These are phyloP conservation scores for Druon quercuslanigerum DNA, from an alignment of 1,140 invertebrate genomes.

Conservation along the genomic window DNA sequence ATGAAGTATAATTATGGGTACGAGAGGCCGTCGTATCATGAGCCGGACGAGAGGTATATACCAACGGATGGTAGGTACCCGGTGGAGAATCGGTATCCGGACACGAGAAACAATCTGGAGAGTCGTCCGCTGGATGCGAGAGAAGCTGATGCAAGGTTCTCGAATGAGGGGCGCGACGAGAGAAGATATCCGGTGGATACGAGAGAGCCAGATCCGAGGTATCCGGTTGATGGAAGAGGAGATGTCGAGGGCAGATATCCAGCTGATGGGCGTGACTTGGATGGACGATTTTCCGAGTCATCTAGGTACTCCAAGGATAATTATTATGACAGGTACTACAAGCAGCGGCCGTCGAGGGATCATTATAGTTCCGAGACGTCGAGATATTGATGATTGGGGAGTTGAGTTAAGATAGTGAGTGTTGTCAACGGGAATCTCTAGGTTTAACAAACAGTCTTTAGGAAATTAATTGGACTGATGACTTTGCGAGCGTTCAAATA, in stretches of 20 bases:
- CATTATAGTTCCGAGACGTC: conserved; percentile 67
- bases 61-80: conserved; percentile 30
- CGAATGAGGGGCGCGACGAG: conserved; percentile 41
- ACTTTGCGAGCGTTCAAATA: too few relatives aligned
- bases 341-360: conserved; percentile 70
- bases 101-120: conserved; percentile 38
- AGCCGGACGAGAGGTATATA: conserved; percentile 48
- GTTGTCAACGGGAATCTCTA: conserved; percentile 54
- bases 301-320: conserved; percentile 70
- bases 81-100: conserved; percentile 56
- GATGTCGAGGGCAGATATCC: conserved; percentile 51
- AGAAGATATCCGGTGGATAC: conserved; percentile 55
- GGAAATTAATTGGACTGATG: neutral
- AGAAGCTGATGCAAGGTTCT: conserved; percentile 50
- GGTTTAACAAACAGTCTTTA: neutral
- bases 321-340: conserved; percentile 74
- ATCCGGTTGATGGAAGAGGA: conserved; percentile 49
- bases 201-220: conserved; percentile 56
- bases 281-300: conserved; percentile 64
- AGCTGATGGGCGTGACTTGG: conserved; percentile 49
- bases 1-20: conserved; percentile 65
- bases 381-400: conserved; percentile 68
- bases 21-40: conserved; percentile 64
- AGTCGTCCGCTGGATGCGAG: conserved; percentile 56
- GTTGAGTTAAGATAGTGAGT: conserved; percentile 35